Conservation (phyloP, 2,797 vertebrate genomes). For the Gallinago stenura region DNA sequence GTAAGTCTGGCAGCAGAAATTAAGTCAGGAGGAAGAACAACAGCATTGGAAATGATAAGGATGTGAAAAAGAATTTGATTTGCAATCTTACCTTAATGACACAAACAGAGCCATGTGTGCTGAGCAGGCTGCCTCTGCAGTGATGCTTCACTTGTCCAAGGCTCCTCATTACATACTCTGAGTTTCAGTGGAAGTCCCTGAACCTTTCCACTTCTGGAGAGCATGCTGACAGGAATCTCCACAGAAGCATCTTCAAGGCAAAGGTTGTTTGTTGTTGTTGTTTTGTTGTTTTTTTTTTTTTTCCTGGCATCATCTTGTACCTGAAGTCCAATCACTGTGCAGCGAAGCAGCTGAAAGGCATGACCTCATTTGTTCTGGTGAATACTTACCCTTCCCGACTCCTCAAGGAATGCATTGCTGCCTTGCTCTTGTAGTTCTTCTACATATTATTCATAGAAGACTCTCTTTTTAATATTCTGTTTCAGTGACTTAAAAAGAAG, state of each 20-base stretch:
- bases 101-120: not conserved
- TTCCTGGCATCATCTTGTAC: not conserved
- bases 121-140: not conserved
- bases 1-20: not conserved
- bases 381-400: not conserved
- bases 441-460: not conserved
- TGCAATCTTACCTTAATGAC: conserved; percentile 29
- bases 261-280: not conserved
- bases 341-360: not conserved
- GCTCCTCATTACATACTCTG: not conserved
- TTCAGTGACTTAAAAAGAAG: not conserved
- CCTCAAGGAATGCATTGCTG: not conserved
- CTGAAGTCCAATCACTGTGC: not conserved
- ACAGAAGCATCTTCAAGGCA: not conserved
- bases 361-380: fast-evolving
- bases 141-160: not conserved
- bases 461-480: not conserved
- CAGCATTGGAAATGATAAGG: not conserved
- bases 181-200: not conserved
- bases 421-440: not conserved
- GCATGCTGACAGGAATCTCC: not conserved
- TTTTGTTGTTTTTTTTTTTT: too few relatives aligned
- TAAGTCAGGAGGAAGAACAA: not conserved
- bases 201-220: not conserved
- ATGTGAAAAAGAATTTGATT: not conserved